Conservation (phyloP, 2,888 invertebrate species). For the Siphlonurus alternatus region DNA sequence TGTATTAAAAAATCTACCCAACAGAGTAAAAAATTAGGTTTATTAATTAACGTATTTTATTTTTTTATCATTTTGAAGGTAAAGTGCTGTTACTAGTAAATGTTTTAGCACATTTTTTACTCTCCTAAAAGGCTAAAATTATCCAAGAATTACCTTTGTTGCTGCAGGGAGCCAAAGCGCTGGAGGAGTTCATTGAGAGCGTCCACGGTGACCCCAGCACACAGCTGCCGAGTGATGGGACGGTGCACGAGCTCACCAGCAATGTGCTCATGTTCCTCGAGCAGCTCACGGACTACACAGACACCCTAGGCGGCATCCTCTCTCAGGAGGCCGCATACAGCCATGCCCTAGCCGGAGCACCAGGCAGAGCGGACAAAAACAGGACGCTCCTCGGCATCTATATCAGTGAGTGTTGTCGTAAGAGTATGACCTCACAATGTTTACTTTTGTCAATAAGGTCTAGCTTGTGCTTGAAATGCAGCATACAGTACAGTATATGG, state of each 20-base stretch:
- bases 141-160: too few species aligned
- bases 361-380: constrained; percentile 34
- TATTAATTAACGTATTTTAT: too few species aligned
- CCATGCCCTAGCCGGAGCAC: constrained; percentile 22
- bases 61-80: too few species aligned
- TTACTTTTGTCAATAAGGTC: too few species aligned
- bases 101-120: too few species aligned
- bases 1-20: too few species aligned
- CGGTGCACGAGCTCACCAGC: constrained; percentile 90
- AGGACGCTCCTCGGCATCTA: constrained; percentile 59
- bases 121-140: too few species aligned
- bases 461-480: too few species aligned
- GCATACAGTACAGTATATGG: too few species aligned
- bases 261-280: constrained; percentile 87
- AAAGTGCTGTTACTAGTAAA: too few species aligned
- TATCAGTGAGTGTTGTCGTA: constrained; percentile 48
- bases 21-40: too few species aligned
- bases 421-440: too few species aligned
- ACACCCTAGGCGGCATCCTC: constrained; percentile 41
- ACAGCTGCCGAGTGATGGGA: constrained; percentile 88
- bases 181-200: constrained; percentile 87
- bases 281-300: constrained; percentile 61
- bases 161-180: constrained; percentile 74
- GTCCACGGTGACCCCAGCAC: constrained; percentile 59
- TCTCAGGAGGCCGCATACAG: constrained; percentile 28